Evolutionary conservation across 2,113 vertebrate species (phyloP).

Genomic region (Triplophysa siluroides): DNA sequence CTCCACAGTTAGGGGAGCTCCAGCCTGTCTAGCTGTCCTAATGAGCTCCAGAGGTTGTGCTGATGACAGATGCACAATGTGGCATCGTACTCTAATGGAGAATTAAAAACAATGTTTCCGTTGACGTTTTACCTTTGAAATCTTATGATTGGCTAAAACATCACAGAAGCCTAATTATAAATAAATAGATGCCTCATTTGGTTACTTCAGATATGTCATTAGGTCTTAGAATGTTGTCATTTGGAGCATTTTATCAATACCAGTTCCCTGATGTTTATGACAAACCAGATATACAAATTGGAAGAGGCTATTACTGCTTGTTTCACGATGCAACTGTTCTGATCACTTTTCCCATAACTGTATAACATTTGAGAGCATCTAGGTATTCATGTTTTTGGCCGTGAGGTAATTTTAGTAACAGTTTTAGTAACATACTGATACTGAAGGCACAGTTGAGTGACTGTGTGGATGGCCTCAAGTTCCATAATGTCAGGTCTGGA

Average conservation of each 20-base stretch:
- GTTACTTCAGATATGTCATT: not conserved
- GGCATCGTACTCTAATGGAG: constrained; percentile 75
- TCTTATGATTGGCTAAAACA: not conserved
- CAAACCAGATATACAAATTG: no score
- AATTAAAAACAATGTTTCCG: not conserved
- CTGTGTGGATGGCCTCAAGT: constrained; percentile 71
- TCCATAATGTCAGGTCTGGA: constrained; percentile 81
- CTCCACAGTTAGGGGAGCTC: constrained; percentile 80
- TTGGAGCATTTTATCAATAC: no score
- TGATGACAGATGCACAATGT: constrained; percentile 82
- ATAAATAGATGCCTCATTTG: not conserved
- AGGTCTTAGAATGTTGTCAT: no score
- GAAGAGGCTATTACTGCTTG: no score
- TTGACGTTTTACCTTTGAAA: not conserved
- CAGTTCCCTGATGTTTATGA: no score
- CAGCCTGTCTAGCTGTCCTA: constrained; percentile 70
- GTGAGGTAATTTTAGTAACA: no score
- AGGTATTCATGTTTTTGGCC: no score
- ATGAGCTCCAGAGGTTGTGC: constrained; percentile 75
- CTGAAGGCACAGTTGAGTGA: constrained; percentile 77
- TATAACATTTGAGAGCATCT: no score
- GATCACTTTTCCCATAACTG: no score
- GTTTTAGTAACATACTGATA: constrained; percentile 70
- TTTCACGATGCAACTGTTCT: no score
- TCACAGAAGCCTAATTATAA: no score